Base-by-base conservation (phyloP, 2,113 vertebrate genomes). In the Cyanoliseus patagonus region DNA sequence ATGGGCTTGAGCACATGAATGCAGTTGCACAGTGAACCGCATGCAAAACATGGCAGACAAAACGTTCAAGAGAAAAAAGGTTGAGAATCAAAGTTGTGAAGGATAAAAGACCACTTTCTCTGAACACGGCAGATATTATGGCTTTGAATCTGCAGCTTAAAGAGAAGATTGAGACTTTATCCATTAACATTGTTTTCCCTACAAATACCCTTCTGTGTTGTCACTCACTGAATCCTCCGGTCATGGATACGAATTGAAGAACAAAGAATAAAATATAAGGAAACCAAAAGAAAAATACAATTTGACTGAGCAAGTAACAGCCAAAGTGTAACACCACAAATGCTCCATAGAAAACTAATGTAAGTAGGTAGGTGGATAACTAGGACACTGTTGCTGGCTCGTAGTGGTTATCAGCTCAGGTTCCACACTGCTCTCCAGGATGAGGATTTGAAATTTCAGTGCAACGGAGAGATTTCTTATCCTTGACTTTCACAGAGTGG, bases 361-460 rank as follows among this genome's bases (percentile, higher is more conserved):
- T 33, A 70, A 92, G 82, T 94, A 94, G 74, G 78, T 83, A 92
- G 44, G 42, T 8, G 80, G 94, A 57, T 87, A 96, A 92, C 88
- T 95, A 95, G 97, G 95, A 91, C 96, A 95, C 97, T 92, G 95
- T 62, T 1, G 16, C 87, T 89, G 94, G 91, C 97, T 96, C 94
- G 1, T 91, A 94, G 55, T 80, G 95, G 91, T 96, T 90, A 53
- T 95, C 91, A 95, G 96, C 96, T 97, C 91, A 49, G 20, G 85
- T 96, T 95, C 91, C 95, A 96, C 91, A 91, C 85, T 78, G 92
- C 97, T 94, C 93, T 97, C 96, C 96, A 93, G 91, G 97, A 94
- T 95, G 95, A 95, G 83, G 67, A 75, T 92, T 85, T 94, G 86
- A 96, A 95, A 92, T 66, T 78, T 97, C 93, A 97, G 97, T 97